phyloP scores from a whole-genome alignment of 1,140 invertebrate genomes.

The Thaumetopoea pityocampa region DNA sequence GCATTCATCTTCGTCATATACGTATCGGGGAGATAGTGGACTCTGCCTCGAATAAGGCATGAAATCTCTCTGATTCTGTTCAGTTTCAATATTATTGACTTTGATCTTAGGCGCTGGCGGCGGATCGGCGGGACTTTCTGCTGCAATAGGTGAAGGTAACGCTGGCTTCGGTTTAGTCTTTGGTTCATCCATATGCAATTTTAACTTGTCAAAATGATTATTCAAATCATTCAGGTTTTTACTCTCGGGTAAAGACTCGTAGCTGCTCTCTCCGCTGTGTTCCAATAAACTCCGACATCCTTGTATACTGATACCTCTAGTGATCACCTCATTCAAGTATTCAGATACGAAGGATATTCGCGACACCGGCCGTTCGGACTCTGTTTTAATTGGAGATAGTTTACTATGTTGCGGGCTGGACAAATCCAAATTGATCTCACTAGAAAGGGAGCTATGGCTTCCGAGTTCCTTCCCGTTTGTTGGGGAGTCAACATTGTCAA shows the following conservation, averaged over 20 bases:
- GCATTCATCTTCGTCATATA: conserved; percentile 85
- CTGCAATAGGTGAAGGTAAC: conserved; percentile 27
- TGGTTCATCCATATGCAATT: conserved; percentile 43
- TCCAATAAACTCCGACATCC: conserved; percentile 50
- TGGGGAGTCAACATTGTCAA: conserved; percentile 67
- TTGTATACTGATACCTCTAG: conserved; percentile 53
- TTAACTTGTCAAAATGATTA: conserved; percentile 42
- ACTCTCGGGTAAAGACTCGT: conserved; percentile 34
- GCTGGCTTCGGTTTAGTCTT: conserved; percentile 34
- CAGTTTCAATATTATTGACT: conserved; percentile 33
- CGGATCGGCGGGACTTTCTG: conserved; percentile 19
- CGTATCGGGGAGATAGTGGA: conserved; percentile 80
- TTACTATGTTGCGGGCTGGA: conserved; percentile 60
- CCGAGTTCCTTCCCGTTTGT: conserved; percentile 63
- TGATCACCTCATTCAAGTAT: conserved; percentile 56
- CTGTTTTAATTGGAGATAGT: conserved; percentile 50
- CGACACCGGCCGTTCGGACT: conserved; percentile 72
- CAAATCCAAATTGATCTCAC: conserved; percentile 75
- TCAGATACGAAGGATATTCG: conserved; percentile 70
- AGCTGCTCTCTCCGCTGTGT: conserved; percentile 52
- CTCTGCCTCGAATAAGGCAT: conserved; percentile 49
- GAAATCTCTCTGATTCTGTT: conserved; percentile 37
- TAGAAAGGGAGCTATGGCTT: conserved; percentile 72
- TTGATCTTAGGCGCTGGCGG: conserved; percentile 34
- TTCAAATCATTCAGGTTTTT: conserved; percentile 36